Base-by-base conservation (phyloP, 2,888 invertebrate genomes). In the Harmothoe impar region DNA sequence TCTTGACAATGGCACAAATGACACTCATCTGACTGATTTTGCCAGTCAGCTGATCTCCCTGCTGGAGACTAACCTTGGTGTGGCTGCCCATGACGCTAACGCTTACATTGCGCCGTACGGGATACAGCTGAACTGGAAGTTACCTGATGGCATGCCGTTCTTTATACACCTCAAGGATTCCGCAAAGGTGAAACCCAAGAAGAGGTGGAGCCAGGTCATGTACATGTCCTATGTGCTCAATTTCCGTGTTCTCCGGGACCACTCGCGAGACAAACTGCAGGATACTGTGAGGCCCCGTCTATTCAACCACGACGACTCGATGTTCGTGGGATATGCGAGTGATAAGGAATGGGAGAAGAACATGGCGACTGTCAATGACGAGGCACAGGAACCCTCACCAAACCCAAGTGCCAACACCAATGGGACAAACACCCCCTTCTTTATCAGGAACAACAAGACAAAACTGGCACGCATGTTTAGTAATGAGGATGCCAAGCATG, bases 161-260 rank as follows among this genome's bases (percentile, higher is more conserved):
- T 93, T 94, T 90, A 90, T 94, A n/a, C 94, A 94, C 86, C 90
- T 94, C 31, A 94, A 94, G 89, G 94, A 94, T 77, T 90, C 93
- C 0, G 84, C 62, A 5, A 93, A 93, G 52, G 93, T 94, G 0
- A 94, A 94, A 91, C 91, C 93, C 0, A 94, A 94, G 90, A 94
- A 94, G 90, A 89, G 94, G 15, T 94, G 94, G 94, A 94, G 94
- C 86, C 94, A 94, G 91, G 93, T 93, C 0, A 94, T 94, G 94
- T 94, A 94, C 88, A 93, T 94, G 92, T 92, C 93, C 51, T 94
- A 94, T 72, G 92, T 94, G 10, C 89, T 94, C 10, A 91, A 93
- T 56, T 93, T 92, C 90, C 89, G 93, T 29, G 88, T 89, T 0
- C 62, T 68, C 43, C 35, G 72, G 20, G 89, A 90, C 43, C 91